Percentiles rank a stretch among this genome's conserved stretches.
phyloP scores from a whole-genome alignment of 2,888 invertebrate genomes.

The Aporophyla nigra region DNA sequence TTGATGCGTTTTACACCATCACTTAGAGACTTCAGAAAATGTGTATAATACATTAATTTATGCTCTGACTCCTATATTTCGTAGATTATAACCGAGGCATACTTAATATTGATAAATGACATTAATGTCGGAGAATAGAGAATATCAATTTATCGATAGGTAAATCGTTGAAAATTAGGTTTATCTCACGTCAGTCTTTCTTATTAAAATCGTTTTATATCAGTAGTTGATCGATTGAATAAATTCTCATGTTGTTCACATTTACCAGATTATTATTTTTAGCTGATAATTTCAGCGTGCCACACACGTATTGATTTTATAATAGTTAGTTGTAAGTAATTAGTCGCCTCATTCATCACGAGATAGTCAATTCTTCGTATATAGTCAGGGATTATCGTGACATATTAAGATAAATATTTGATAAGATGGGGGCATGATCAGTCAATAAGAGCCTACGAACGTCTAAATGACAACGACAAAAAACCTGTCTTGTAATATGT shows the following conservation, averaged over 20 bases:
- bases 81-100: not conserved
- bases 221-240: not conserved
- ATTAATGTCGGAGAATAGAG: not conserved
- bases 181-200: not conserved
- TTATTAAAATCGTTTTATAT: not conserved
- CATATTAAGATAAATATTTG: not conserved
- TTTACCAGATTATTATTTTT: not conserved
- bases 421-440: not conserved
- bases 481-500: too few species aligned
- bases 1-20: not conserved
- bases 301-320: not conserved
- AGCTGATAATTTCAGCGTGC: conserved; percentile 4
- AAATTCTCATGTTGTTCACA: not conserved
- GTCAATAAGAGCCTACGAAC: not conserved
- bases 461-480: not conserved
- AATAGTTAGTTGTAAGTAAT: not conserved
- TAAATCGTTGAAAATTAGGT: not conserved
- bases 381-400: not conserved
- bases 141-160: not conserved
- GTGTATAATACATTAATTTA: too few species aligned
- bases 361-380: not conserved
- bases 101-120: not conserved
- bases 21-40: too few species aligned
- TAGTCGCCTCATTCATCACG: not conserved
- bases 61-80: not conserved